phyloP scores from a whole-genome alignment of 2,888 invertebrate genomes.

The Gastrophysa polygoni region DNA sequence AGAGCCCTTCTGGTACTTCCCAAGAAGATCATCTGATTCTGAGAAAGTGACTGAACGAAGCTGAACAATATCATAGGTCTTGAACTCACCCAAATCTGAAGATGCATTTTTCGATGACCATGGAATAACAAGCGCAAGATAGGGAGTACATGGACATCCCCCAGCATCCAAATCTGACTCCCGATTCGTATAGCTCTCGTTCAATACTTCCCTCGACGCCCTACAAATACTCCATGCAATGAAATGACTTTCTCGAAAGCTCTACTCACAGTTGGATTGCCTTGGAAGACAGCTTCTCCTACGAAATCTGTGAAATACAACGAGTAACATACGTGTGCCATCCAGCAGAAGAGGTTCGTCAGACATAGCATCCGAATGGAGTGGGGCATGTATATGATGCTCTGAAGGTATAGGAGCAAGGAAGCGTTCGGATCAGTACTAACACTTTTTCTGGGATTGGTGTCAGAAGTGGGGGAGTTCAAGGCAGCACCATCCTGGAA shows the following conservation, averaged over 20 bases:
- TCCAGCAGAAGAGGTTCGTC: constrained; percentile 97
- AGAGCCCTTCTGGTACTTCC: no score
- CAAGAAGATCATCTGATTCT: no score
- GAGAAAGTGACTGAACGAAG: neutral
- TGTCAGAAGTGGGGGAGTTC: neutral
- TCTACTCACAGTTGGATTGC: constrained; percentile 75
- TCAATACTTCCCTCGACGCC: constrained; percentile 70
- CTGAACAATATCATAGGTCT: no score
- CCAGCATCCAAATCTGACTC: constrained; percentile 94
- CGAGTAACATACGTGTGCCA: constrained; percentile 96
- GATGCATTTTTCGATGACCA: constrained; percentile 86
- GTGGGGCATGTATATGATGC: constrained; percentile 90
- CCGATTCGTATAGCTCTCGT: constrained; percentile 81
- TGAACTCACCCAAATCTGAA: constrained; percentile 68
- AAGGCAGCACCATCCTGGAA: constrained; percentile 6
- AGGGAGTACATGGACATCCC: constrained; percentile 96
- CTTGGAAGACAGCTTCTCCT: constrained; percentile 87
- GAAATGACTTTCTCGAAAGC: neutral
- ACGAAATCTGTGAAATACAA: constrained; percentile 97
- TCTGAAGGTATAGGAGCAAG: constrained; percentile 80
- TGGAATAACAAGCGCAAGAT: constrained; percentile 93
- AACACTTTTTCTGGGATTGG: constrained; percentile 42
- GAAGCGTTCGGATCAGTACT: constrained; percentile 58
- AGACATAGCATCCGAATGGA: constrained; percentile 86
- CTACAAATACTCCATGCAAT: constrained; percentile 59